phyloP scores from a whole-genome alignment of 2,113 vertebrate species.

The Dendrocopos noguchii region DNA sequence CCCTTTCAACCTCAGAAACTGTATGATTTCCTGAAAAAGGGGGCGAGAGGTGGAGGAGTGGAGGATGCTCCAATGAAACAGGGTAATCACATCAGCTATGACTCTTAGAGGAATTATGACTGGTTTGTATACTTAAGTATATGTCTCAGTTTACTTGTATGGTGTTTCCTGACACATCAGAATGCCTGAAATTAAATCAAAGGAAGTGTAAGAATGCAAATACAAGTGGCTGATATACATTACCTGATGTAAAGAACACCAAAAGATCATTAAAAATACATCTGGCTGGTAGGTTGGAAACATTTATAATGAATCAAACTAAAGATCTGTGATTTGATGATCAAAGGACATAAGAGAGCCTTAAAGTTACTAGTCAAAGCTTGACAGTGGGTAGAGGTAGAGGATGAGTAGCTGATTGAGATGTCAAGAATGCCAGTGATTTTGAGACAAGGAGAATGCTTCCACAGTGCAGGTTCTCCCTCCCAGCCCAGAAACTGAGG shows the following conservation, averaged over 20 bases:
- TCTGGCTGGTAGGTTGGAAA: neutral
- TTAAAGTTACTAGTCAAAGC: neutral
- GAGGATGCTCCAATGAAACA: neutral
- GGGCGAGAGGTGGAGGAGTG: neutral
- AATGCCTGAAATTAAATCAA: neutral
- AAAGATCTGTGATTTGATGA: neutral
- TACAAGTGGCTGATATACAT: neutral
- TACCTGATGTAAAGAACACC: neutral
- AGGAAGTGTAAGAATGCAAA: neutral
- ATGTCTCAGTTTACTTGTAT: neutral
- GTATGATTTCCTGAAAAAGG: neutral
- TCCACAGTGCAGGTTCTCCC: neutral
- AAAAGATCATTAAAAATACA: neutral
- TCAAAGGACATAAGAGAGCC: neutral
- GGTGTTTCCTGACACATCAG: neutral
- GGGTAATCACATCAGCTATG: neutral
- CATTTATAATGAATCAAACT: neutral
- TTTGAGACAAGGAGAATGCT: neutral
- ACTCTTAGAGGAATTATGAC: fast-evolving
- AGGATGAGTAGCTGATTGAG: neutral
- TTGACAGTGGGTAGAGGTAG: neutral
- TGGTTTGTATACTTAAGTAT: neutral
- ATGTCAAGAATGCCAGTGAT: neutral
- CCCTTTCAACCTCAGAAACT: too few relatives aligned
- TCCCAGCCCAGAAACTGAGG: neutral